Evolutionary conservation across 2,888 invertebrate genomes (phyloP), one percentile per base, ranked within the genome.

Genomic region (Anagyrus pseudococci): DNA sequence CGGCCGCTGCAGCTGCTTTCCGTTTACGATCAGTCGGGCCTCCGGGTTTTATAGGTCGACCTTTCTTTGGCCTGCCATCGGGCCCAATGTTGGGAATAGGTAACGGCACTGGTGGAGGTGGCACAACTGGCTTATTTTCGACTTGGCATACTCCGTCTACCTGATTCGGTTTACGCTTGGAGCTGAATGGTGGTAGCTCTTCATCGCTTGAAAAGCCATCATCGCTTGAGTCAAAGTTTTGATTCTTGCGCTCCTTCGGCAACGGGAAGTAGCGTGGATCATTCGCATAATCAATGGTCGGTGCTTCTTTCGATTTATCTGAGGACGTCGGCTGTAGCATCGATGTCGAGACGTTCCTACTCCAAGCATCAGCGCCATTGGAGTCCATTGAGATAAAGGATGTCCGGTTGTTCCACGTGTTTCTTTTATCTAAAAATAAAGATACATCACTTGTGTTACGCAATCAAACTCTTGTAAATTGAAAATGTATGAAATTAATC

Each of bases 201-300:
- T 85, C 84, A 63, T 88, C 88, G 41, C 83, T 84, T 29, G 79
- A 81, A 72, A 87, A 87, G 15, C 86, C 85, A 69, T 86, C 84
- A 71, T 89, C 89, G 65, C 88, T 88, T 22, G 85, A 85, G 70
- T 89, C 89, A 70, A 89, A 89, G 56, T 80, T 82, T 73, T 87
- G 86, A 71, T 87, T 85, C 78, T 89, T 90, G 62, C 89, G 81
- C 73, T 89, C 89, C 76, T 90, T 91, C 59, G 89, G 89, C 70
- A 89, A 78, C 48, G 88, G 88, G 78, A 89, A 90, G 76, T 90
- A 90, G 57, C 89, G 83, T 15, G 90, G 88, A 81, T 91, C 90
- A 69, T 91, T 75, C 76, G 85, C 79, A 78, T 80, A 79, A 74
- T 84, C 83, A 70, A 83, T 83, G 62, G 82, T 77, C 66, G 83